Conservation (phyloP, 2,888 invertebrate species). For the Coelopa pilipes region DNA sequence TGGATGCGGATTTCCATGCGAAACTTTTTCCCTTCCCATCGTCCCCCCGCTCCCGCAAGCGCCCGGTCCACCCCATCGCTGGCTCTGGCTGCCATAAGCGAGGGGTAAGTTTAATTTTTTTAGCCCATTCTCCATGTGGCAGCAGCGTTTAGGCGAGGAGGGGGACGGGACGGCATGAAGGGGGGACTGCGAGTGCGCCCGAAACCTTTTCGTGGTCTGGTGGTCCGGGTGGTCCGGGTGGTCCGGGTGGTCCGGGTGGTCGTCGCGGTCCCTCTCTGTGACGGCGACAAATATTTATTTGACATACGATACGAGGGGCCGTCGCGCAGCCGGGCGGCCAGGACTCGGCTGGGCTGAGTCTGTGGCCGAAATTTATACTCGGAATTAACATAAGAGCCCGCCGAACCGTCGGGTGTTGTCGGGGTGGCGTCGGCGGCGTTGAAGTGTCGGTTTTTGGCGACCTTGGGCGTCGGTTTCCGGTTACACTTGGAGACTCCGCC, state of each 20-base stretch:
- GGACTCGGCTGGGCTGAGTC: too few species aligned
- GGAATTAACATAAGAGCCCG: background rate
- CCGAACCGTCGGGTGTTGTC: background rate
- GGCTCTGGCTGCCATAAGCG: too few species aligned
- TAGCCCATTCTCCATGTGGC: background rate
- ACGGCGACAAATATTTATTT: constrained; percentile 4
- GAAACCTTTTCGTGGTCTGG: too few species aligned
- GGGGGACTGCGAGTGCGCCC: background rate
- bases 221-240: too few species aligned
- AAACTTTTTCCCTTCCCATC: too few species aligned
- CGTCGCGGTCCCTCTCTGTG: background rate
- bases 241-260: too few species aligned
- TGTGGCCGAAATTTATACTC: background rate
- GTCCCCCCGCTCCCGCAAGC: too few species aligned
- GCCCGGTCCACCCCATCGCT: too few species aligned
- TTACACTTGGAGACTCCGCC: too few species aligned
- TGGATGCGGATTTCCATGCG: background rate
- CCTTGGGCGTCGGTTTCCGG: too few species aligned
- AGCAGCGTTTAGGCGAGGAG: background rate
- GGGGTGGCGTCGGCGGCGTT: background rate
- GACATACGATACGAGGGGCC: background rate
- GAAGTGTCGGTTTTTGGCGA: too few species aligned
- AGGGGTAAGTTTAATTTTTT: background rate
- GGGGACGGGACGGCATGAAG: background rate
- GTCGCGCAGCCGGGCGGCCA: too few species aligned